phyloP scores from a whole-genome alignment of 2,888 invertebrate species.

The Pseudococcus viburni region DNA sequence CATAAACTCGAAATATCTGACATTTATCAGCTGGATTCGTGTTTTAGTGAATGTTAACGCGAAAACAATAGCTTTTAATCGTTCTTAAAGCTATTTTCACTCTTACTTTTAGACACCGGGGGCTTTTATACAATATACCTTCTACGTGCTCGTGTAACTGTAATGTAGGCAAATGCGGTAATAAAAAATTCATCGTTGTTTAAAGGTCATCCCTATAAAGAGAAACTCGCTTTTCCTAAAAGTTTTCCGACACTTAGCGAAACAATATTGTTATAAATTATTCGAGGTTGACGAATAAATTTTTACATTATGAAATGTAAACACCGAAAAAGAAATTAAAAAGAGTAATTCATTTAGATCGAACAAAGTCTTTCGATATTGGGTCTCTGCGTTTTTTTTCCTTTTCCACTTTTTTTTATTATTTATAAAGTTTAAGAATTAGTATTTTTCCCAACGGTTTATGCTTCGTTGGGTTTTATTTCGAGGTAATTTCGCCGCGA shows the following conservation, averaged over 20 bases:
- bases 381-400: neutral
- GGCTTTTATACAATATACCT: neutral
- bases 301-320: slow-evolving; percentile 22
- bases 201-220: slow-evolving; percentile 7
- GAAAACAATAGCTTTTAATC: slow-evolving; percentile 49
- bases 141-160: neutral
- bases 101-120: neutral
- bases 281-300: slow-evolving; percentile 39
- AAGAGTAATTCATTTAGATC: slow-evolving; percentile 22
- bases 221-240: neutral
- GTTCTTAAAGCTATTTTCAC: slow-evolving; percentile 46
- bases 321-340: neutral
- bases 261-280: neutral
- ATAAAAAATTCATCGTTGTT: slow-evolving; percentile 27
- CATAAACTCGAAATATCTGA: neutral
- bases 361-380: slow-evolving; percentile 4
- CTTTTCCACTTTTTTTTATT: neutral
- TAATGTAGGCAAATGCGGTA: neutral
- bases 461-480: neutral
- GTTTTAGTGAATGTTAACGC: slow-evolving; percentile 41
- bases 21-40: slow-evolving; percentile 37
- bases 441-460: neutral
- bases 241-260: slow-evolving; percentile 16
- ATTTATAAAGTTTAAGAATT: slow-evolving; percentile 10
- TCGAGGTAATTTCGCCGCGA: neutral